Conservation (phyloP, 2,113 vertebrate genomes). For the Meriones unguiculatus region DNA sequence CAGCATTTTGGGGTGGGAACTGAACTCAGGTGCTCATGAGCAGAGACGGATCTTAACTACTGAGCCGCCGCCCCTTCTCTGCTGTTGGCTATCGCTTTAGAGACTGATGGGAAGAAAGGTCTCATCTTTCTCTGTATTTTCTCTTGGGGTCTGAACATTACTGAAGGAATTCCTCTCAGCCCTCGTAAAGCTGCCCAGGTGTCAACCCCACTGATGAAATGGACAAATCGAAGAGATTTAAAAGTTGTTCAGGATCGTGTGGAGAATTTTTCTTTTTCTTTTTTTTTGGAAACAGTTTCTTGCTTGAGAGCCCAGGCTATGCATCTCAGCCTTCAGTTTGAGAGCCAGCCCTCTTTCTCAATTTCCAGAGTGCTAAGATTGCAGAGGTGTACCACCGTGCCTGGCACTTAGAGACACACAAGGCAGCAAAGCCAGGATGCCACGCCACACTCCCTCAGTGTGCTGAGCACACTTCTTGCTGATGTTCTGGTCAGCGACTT, state of each 20-base stretch:
- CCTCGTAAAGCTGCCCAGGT: background rate
- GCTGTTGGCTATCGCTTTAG: background rate
- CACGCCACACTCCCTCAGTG: accelerated
- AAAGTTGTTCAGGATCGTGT: background rate
- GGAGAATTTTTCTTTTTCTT: background rate
- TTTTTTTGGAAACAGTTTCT: background rate
- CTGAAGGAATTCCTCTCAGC: background rate
- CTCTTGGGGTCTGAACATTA: background rate
- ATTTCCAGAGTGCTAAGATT: background rate
- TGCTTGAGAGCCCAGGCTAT: background rate
- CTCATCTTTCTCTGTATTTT: no score
- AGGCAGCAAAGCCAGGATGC: background rate
- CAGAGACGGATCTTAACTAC: background rate
- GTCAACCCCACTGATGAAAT: background rate
- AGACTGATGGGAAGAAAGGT: background rate
- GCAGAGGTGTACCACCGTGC: background rate
- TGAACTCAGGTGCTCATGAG: background rate
- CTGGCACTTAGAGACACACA: background rate
- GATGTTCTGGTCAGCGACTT: background rate
- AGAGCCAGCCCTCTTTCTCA: background rate
- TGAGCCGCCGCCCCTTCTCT: no score
- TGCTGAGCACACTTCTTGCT: background rate
- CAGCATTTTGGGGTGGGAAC: background rate
- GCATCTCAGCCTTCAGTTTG: background rate
- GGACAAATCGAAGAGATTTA: background rate